A percentile compares a stretch with the other conserved stretches of the same genome.
Evolutionary conservation across 2,797 vertebrate species (phyloP).

Genomic region (Sardinella longiceps): DNA sequence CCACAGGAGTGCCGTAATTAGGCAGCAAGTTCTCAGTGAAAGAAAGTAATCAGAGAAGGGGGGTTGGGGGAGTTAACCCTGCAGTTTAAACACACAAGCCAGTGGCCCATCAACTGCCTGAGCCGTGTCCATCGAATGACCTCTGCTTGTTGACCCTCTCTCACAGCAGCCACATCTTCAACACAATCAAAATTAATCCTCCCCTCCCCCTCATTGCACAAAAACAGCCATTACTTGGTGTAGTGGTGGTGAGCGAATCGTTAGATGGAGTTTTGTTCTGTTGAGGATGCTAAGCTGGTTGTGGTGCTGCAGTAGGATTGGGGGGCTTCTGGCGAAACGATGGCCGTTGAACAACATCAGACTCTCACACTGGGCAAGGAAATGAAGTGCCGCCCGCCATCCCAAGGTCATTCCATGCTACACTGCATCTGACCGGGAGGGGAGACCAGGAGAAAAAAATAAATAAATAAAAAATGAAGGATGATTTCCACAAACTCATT

Average conservation of each 20-base stretch:
- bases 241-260: background rate
- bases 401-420: conserved; percentile 73
- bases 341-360: conserved; percentile 42
- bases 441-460: background rate
- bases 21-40: conserved; percentile 49
- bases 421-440: conserved; percentile 51
- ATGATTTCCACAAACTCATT: background rate
- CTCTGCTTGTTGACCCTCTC: conserved; percentile 26
- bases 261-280: background rate
- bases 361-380: conserved; percentile 64
- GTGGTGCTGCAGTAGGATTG: conserved; percentile 46
- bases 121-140: conserved; percentile 52
- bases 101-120: conserved; percentile 29
- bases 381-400: conserved; percentile 69
- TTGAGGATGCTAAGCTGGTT: background rate
- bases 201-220: background rate
- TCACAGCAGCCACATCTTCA: background rate
- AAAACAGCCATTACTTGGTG: background rate
- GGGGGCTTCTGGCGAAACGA: conserved; percentile 35
- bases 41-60: conserved; percentile 41
- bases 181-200: background rate
- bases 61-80: conserved; percentile 42
- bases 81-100: conserved; percentile 34
- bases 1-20: conserved; percentile 74
- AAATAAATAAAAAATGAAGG: no score